Evolutionary conservation across 1,140 invertebrate species (phyloP).

Genomic region (Chelonus insularis): DNA sequence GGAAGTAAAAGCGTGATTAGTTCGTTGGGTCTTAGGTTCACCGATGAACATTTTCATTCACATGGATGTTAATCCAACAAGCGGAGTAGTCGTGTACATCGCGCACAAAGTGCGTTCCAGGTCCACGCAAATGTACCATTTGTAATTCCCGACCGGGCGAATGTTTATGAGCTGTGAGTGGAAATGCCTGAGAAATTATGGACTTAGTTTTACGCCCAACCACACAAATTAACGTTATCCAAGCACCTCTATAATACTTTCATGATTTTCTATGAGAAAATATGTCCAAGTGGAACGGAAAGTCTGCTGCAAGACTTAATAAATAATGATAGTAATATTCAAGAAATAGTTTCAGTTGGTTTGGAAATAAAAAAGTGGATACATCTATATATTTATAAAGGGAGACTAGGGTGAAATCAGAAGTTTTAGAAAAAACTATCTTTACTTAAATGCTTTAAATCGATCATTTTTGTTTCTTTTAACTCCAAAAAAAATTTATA

Average conservation of each 20-base stretch:
- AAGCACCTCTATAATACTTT: slow-evolving; percentile 11
- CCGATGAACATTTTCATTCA: slow-evolving; percentile 26
- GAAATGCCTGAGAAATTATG: slow-evolving; percentile 26
- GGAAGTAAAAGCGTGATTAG: slow-evolving; percentile 26
- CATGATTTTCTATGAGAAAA: slow-evolving; percentile 20
- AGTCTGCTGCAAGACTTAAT: slow-evolving; percentile 1
- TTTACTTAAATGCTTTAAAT: too few relatives aligned
- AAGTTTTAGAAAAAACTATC: too few relatives aligned
- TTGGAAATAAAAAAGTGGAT: too few relatives aligned
- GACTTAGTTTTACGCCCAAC: slow-evolving; percentile 24
- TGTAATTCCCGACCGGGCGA: slow-evolving; percentile 16
- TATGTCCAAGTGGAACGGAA: slow-evolving; percentile 7
- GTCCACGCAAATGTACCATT: slow-evolving; percentile 26
- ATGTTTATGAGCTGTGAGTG: slow-evolving; percentile 19
- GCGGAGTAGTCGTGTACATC: neutral
- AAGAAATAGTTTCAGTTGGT: too few relatives aligned
- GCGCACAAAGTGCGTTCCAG: slow-evolving; percentile 21
- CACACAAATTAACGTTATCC: slow-evolving; percentile 11
- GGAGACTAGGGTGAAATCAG: too few relatives aligned
- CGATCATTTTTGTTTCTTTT: too few relatives aligned
- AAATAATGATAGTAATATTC: slow-evolving; percentile 8
- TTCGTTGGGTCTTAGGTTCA: slow-evolving; percentile 18
- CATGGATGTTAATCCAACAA: slow-evolving; percentile 3
- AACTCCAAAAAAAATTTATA: too few relatives aligned
- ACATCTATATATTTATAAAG: too few relatives aligned